Base-by-base conservation (phyloP, 2,113 vertebrate species). In the Sphaerodactylus townsendi region DNA sequence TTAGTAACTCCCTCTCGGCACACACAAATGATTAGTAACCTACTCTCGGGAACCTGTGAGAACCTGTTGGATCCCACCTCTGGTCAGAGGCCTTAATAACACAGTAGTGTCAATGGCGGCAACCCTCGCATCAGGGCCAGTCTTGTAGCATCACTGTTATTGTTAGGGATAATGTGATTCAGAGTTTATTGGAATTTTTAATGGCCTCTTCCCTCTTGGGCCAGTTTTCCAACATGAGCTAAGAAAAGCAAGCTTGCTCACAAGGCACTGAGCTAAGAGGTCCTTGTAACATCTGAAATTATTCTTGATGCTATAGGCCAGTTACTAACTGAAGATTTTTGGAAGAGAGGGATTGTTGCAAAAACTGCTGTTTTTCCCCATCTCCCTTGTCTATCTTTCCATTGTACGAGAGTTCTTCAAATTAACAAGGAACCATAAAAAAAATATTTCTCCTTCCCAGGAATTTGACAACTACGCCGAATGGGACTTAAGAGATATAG, bases 381-480 rank as follows among this genome's bases (percentile, higher is more conserved):
- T 30, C 23, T 56, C 35, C 30, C 75, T 79, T 59, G 35, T 30
- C 19, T 76, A 80, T 30, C 9, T 77, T 46, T 33, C 13, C 10
- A 2, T 37, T 53, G 30, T 3, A 13, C 13, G 8, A 2, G 0
- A n/a, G 28, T 77, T 81, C 69, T 37, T 1, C 53, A 62, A 72
- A 79, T 82, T 86, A 3, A 2, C 73, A 72, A 65, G 37, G 87
- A 84, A 89, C 82, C 53, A 14, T 66, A 84, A 23, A n/a, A n/a
- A 33, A 14, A 68, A 28, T 93, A 85, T 53, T 72, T 48, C 79
- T 84, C 82, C 79, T 87, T 62, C 25, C 93, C 92, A 99, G 99
- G 99, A 99, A 91, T 99, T 99, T 94, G 99, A 99, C 96, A 99
- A 99, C 96, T 99, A 99, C 19, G 99, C 98, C 37, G 99, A 99